Conservation (phyloP, 30 jellyfish, hydroid and myxozoan genomes). For the Catostylus mosaicus region DNA sequence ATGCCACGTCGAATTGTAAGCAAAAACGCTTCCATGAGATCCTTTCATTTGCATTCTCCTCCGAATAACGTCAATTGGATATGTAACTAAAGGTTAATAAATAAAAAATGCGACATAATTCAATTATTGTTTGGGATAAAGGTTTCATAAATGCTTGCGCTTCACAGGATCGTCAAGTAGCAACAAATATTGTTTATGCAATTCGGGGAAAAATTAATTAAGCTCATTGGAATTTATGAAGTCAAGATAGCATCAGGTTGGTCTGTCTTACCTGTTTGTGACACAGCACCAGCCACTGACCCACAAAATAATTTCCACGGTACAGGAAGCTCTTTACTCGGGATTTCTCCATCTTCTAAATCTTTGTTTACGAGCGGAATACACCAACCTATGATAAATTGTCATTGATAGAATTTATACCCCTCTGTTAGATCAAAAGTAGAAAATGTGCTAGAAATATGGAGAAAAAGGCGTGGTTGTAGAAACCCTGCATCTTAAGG, state of each 20-base stretch:
- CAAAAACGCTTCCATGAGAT: conserved; percentile 37
- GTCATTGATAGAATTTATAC: too few relatives aligned
- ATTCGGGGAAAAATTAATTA: too few relatives aligned
- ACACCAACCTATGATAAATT: conserved; percentile 31
- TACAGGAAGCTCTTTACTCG: conserved; percentile 52
- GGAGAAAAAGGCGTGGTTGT: too few relatives aligned
- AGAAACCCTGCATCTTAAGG: too few relatives aligned
- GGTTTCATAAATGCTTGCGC: too few relatives aligned
- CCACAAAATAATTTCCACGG: conserved; percentile 59
- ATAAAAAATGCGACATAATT: background rate
- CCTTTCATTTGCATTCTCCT: conserved; percentile 72
- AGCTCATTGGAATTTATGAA: too few relatives aligned
- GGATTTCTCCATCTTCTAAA: conserved; percentile 16
- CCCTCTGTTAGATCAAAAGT: too few relatives aligned
- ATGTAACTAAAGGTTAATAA: conserved; percentile 25
- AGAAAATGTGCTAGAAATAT: too few relatives aligned
- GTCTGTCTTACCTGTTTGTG: conserved; percentile 46
- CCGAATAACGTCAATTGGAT: conserved; percentile 58
- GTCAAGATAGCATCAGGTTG: too few relatives aligned
- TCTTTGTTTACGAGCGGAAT: conserved; percentile 30
- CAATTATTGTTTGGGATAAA: background rate
- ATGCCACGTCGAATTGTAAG: conserved; percentile 56
- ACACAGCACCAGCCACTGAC: conserved; percentile 67
- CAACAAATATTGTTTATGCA: too few relatives aligned
- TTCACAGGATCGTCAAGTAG: too few relatives aligned